phyloP scores from a whole-genome alignment of 2,797 vertebrate species.

The Lycodopsis pacificus region DNA sequence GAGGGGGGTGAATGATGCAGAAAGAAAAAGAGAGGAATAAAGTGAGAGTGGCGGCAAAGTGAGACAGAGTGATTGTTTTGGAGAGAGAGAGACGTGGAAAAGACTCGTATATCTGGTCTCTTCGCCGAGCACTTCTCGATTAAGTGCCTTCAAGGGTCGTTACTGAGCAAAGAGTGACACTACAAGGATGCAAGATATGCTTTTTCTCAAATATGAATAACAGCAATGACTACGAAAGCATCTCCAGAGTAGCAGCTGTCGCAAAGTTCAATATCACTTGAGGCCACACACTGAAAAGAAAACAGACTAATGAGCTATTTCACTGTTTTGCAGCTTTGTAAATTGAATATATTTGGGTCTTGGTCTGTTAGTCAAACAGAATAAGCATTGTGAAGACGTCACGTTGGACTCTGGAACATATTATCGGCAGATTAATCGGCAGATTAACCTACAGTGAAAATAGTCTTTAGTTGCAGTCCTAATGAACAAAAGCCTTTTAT shows the following conservation, averaged over 20 bases:
- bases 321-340: background rate
- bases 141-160: conserved; percentile 58
- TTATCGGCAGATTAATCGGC: background rate
- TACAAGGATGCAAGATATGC: conserved; percentile 27
- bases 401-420: background rate
- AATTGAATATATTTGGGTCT: background rate
- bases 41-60: conserved; percentile 60
- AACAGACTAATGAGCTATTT: background rate
- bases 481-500: background rate
- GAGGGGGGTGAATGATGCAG: conserved; percentile 43
- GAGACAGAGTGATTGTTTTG: conserved; percentile 48
- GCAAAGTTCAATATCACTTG: conserved; percentile 12
- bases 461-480: background rate
- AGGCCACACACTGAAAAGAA: background rate
- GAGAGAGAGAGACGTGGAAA: conserved; percentile 40
- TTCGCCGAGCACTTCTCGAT: conserved; percentile 49
- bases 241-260: background rate
- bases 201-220: conserved; percentile 37
- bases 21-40: conserved; percentile 51
- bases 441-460: background rate
- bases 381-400: background rate
- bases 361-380: background rate
- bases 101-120: conserved; percentile 47
- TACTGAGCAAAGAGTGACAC: conserved; percentile 49
- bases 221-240: background rate